A percentile compares a stretch with the other conserved stretches of the same genome.
Evolutionary conservation across 2,113 vertebrate species (phyloP).

Genomic region (Petrocephalus zakoni): DNA sequence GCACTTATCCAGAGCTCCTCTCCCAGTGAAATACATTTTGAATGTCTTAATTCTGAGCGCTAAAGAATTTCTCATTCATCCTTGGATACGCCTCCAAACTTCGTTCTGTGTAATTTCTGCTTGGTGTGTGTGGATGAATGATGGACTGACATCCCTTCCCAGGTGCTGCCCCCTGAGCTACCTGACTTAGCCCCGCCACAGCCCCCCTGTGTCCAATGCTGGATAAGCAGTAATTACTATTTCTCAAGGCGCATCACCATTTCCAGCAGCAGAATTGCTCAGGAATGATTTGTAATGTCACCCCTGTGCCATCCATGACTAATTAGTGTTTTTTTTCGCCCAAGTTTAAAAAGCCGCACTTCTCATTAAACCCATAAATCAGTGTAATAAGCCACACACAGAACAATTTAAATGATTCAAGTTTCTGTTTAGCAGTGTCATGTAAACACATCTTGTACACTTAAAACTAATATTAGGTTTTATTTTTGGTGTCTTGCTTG

Average conservation of each 20-base stretch:
- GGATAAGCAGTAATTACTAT: not conserved
- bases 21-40: not conserved
- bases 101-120: not conserved
- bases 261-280: not conserved
- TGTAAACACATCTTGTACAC: not conserved
- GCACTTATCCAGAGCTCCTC: not conserved
- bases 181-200: not conserved
- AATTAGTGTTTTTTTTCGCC: not conserved
- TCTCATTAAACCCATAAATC: not conserved
- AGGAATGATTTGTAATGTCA: not conserved
- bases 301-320: not conserved
- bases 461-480: not conserved
- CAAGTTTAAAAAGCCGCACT: not conserved
- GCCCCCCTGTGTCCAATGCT: not conserved
- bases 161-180: no score
- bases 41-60: not conserved
- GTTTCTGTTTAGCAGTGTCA: not conserved
- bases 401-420: not conserved
- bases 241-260: not conserved
- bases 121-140: not conserved
- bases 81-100: not conserved
- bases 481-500: not conserved
- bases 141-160: no score
- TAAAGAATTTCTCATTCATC: not conserved
- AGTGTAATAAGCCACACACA: not conserved